These are phyloP conservation scores for Scaptomyza tumidula DNA, from an alignment of 2,888 invertebrate genomes.

Conservation along the genomic window DNA sequence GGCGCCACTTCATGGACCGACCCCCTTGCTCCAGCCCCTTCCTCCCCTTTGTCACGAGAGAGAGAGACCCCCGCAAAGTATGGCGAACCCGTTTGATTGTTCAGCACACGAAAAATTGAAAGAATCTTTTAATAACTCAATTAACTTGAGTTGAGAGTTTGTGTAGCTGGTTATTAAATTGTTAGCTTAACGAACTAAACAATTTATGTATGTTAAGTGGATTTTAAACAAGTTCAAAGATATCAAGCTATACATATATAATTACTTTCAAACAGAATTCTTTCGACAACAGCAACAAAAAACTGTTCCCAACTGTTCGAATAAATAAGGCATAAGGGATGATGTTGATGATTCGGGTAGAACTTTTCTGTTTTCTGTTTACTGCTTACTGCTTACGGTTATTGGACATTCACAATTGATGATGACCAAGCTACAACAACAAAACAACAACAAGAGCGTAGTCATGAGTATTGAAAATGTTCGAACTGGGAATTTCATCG, in stretches of 20 bases:
- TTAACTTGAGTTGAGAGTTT: conserved; percentile 29
- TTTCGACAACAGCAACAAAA: background rate
- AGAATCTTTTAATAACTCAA: conserved; percentile 79
- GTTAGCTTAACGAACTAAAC: conserved; percentile 42
- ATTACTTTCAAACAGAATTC: conserved; percentile 2
- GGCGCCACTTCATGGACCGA: conserved; percentile 67
- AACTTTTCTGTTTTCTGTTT: conserved; percentile 49
- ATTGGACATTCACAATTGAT: conserved; percentile 51
- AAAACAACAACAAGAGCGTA: conserved; percentile 4
- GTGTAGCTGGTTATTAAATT: conserved; percentile 61
- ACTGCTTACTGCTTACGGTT: conserved; percentile 60
- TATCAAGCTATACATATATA: conserved; percentile 3
- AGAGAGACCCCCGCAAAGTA: background rate
- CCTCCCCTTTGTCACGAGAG: background rate
- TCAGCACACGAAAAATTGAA: conserved; percentile 62
- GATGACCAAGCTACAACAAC: conserved; percentile 31
- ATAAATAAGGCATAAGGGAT: conserved; percentile 27
- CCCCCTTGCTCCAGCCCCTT: conserved; percentile 5
- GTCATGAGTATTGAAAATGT: conserved; percentile 56
- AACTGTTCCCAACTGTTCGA: background rate
- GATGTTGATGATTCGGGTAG: conserved; percentile 21
- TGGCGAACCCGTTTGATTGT: conserved; percentile 66
- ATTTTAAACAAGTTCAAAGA: conserved; percentile 29
- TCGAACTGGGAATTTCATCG: conserved; percentile 83
- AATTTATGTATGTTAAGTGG: conserved; percentile 46